These are phyloP conservation scores for Rotaria socialis DNA, from an alignment of 2,888 invertebrate genomes.

Conservation along the genomic window DNA sequence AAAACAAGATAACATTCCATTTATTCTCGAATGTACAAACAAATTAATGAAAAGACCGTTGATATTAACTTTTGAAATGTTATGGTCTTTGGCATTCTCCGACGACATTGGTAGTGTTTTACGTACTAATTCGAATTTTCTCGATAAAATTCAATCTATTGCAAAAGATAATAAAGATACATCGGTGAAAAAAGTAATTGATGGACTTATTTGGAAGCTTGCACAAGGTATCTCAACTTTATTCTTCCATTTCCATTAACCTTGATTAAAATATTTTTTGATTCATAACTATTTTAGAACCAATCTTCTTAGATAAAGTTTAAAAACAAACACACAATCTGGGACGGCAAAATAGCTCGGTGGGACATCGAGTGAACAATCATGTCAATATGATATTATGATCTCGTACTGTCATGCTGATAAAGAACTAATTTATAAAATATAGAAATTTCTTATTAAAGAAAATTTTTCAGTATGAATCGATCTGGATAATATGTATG, in stretches of 20 bases:
- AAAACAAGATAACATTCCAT: neutral
- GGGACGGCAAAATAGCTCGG: neutral
- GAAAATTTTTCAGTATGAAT: neutral
- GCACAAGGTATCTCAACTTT: neutral
- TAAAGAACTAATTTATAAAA: neutral
- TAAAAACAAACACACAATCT: neutral
- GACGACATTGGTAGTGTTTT: neutral
- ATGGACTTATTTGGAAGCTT: neutral
- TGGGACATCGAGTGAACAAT: neutral
- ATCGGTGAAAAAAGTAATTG: neutral
- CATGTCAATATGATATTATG: conserved; percentile 32
- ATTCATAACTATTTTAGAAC: neutral
- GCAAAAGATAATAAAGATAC: neutral
- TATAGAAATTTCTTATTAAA: neutral
- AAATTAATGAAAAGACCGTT: neutral
- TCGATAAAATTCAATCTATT: neutral
- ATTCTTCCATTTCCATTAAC: neutral
- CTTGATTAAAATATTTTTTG: neutral
- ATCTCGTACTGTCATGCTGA: neutral
- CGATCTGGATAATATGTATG: conserved; percentile 33
- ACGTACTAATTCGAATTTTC: neutral
- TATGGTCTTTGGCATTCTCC: neutral
- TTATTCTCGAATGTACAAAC: neutral
- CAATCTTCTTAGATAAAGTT: neutral
- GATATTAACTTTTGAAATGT: neutral